Base-by-base conservation (phyloP, 2,888 invertebrate species). In the Tetanocera ferruginea region DNA sequence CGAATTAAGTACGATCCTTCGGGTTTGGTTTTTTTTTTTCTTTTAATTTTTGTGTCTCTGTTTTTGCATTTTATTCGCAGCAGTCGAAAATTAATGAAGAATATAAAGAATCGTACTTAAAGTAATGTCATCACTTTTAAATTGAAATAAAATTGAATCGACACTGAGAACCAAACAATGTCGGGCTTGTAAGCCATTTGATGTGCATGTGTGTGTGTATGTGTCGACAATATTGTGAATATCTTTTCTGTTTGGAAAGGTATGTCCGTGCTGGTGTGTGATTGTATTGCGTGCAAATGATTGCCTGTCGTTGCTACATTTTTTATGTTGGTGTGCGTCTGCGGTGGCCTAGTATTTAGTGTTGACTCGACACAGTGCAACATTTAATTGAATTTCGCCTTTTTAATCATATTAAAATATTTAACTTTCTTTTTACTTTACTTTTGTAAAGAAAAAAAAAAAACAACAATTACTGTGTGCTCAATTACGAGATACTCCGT, bases 71-170 rank as follows among this genome's bases (percentile, higher is more conserved):
- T 43, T 31, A 62, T 37, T 31, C 64, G 52, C 71, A 31, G 34
- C 31, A 55, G 52, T 55, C 71, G 55, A 31, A 71, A 71, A 55
- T 23, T 49, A 62, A 73, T 73, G 62, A 64, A 64, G 37, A 73
- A 64, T 43, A 73, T 55, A 52, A 55, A 31, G 37, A 43, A 57
- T 66, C 37, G 66, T 43, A 49, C 37, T 49, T 52, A 60, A 37
- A 25, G 25, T 17, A 66, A 55, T 75, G 75, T 75, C 75, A 75
- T 52, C 75, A 67, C 67, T 75, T 52, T 67, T 55, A 14, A 55
- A 64, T 66, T 74, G 52, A 52, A 55, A 64, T 34, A 28, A 19
- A 37, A 28, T 66, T 23, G 64, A 64, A 64, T 55, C 55, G 19
- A 19, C 23, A 23, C 55, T 2, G 55, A 19, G 19, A 23, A 19